These are phyloP conservation scores for Drosophila lini DNA, from an alignment of 1,140 invertebrate genomes.

Conservation along the genomic window DNA sequence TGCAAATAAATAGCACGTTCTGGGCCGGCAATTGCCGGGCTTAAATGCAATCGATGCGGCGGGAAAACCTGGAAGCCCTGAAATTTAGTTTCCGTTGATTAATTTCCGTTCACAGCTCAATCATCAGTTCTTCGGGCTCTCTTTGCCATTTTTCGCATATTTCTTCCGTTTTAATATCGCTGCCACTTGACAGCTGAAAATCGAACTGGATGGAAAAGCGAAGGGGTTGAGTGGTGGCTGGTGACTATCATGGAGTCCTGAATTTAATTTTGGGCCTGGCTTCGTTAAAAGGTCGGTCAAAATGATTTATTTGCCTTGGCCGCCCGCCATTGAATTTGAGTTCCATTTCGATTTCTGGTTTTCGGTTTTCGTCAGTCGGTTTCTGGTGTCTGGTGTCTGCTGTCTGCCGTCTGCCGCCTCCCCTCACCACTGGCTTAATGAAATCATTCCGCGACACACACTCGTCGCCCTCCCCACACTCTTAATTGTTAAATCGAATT, in stretches of 20 bases:
- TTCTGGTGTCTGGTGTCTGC: constrained; percentile 17
- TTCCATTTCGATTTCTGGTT: constrained; percentile 40
- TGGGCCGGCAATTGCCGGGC: constrained; percentile 6
- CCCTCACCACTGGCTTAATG: constrained; percentile 35
- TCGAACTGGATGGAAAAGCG: constrained; percentile 31
- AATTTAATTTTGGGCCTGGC: constrained; percentile 63
- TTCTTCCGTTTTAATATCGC: constrained; percentile 36
- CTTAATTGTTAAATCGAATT: constrained; percentile 72
- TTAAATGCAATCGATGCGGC: constrained; percentile 31
- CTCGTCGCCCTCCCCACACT: not conserved
- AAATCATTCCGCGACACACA: constrained; percentile 58
- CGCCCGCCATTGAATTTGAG: constrained; percentile 74
- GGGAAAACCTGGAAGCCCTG: constrained; percentile 26
- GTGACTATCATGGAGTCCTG: constrained; percentile 13
- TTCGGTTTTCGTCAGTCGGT: constrained; percentile 27
- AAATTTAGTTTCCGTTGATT: constrained; percentile 79
- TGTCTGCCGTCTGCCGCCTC: not conserved
- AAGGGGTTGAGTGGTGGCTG: constrained; percentile 27
- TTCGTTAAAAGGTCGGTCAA: constrained; percentile 66
- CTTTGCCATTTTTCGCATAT: constrained; percentile 57
- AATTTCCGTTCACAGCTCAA: constrained; percentile 79
- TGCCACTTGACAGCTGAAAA: constrained; percentile 37
- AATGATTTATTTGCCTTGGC: constrained; percentile 69
- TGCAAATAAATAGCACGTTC: constrained; percentile 53
- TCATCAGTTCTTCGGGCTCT: constrained; percentile 43